Base-by-base conservation (phyloP, 2,113 vertebrate species). In the Glareola pratincola region DNA sequence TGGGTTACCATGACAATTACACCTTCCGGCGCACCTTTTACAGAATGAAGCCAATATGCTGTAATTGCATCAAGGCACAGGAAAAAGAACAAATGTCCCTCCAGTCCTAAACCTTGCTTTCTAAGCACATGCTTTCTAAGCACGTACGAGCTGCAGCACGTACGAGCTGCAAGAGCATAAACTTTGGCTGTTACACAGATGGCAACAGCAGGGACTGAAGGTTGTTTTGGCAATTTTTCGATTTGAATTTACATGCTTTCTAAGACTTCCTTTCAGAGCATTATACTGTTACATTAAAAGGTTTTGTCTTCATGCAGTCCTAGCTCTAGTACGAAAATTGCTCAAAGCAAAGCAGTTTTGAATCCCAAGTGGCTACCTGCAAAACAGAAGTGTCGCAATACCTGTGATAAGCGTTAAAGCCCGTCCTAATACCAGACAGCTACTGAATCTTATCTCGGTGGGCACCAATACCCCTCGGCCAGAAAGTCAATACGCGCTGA, bases 321-420 rank as follows among this genome's bases (percentile, higher is more conserved):
- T 3, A 16, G 3, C 17, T 37, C 18, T 2, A 2, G 19, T 2
- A 10, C 9, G 24, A 13, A 56, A 29, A 23, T 22, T 0, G 4
- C 27, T 19, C 2, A 0, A 24, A 21, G 10, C 0, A 0, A 14
- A 54, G 30, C 1, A 12, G 12, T 2, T 36, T 48, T 10, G 23
- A 21, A n/a, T 2, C 34, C 14, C 59, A 17, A 20, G 5, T 0
- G 12, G 5, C 60, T 14, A 15, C 57, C 82, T 17, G 56, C 51
- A 56, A 9, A 29, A 4, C 21, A 22, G 2, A 20, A 24, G 29
- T 27, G 17, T 5, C 4, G 26, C 5, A 36, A 90, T 27, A 8
- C 2, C 48, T 5, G 10, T 0, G 88, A 73, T 51, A 51, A 63
- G 71, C 12, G 2, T 6, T 2, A 29, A 34, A 30, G 60, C 57